Conservation (phyloP, 1,140 invertebrate genomes). For the Achatina immaculata region DNA sequence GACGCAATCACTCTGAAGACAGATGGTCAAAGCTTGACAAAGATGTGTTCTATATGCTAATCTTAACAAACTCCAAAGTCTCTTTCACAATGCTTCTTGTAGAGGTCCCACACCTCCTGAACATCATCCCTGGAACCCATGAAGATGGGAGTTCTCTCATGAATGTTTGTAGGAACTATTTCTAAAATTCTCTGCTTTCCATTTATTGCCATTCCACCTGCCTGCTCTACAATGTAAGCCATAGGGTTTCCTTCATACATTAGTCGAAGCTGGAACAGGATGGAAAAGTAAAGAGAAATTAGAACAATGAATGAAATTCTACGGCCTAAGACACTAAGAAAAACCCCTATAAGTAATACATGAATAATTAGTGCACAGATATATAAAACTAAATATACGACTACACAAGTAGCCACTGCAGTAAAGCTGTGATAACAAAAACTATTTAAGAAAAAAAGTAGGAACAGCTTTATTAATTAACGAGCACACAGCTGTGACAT, state of each 20-base stretch:
- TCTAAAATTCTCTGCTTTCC: conserved; percentile 88
- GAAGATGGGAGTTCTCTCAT: conserved; percentile 93
- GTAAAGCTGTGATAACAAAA: too few relatives aligned
- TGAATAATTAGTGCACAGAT: too few relatives aligned
- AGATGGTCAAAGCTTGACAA: not conserved
- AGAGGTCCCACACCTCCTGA: conserved; percentile 76
- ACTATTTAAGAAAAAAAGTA: too few relatives aligned
- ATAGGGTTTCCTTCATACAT: conserved; percentile 99
- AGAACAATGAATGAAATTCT: too few relatives aligned
- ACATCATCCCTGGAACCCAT: conserved; percentile 95
- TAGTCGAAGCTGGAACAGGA: conserved; percentile 82
- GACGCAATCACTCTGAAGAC: not conserved
- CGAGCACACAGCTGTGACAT: too few relatives aligned
- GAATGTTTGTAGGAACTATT: conserved; percentile 86
- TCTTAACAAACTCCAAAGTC: not conserved
- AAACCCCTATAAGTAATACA: too few relatives aligned
- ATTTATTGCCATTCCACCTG: conserved; percentile 86
- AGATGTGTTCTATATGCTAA: not conserved
- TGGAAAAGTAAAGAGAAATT: too few relatives aligned
- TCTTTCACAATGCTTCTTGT: conserved; percentile 51
- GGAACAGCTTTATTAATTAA: too few relatives aligned
- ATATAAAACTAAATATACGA: too few relatives aligned
- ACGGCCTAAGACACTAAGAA: too few relatives aligned
- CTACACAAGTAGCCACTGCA: too few relatives aligned
- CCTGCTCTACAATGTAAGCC: conserved; percentile 90